Base-by-base conservation (phyloP, 2,888 invertebrate species). In the Drosophila formosana region DNA sequence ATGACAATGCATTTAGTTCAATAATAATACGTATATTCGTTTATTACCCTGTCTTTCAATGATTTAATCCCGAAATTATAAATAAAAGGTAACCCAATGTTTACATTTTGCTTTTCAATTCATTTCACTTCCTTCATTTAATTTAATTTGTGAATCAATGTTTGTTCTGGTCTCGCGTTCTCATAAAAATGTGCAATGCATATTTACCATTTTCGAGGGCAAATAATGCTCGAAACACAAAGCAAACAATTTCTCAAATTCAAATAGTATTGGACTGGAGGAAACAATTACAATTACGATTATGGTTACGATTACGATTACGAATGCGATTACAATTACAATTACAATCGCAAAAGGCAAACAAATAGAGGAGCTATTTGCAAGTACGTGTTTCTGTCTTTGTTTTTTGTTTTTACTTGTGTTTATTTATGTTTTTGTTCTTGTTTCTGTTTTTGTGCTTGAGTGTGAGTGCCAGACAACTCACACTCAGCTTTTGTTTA, bases 1-100 rank as follows among this genome's bases (percentile, higher is more conserved):
- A 62, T 56, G 23, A 55, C 46, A 46, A 58, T 62, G 50, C 23
- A 23, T 56, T 67, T 32, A 32, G 43, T 32, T 55, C 55, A 50
- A 66, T 74, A 64, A 72, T 73, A 75, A 82, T 82, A 82, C 82
- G 85, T 82, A 84, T 81, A 72, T 78, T 78, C 76, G 69, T 85
- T 80, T 80, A 81, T 84, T 82, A 82, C 81, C 81, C 81, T 82
- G 81, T 55, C 28, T 49, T 82, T 84, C 78, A 50, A 78, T 60
- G 64, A 69, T 55, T 72, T 66, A 75, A 69, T 72, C 72, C 78
- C 75, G 52, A 70, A 66, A 69, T 55, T 43, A 63, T 55, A 65
- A 56, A 68, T 41, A 62, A 65, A 67, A 37, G 26, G 57, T 78
- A 78, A 72, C 57, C 69, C 45, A 70, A 67, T 68, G 65, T 79